Evolutionary conservation across 2,113 vertebrate genomes (phyloP).

Genomic region (Gambusia affinis): DNA sequence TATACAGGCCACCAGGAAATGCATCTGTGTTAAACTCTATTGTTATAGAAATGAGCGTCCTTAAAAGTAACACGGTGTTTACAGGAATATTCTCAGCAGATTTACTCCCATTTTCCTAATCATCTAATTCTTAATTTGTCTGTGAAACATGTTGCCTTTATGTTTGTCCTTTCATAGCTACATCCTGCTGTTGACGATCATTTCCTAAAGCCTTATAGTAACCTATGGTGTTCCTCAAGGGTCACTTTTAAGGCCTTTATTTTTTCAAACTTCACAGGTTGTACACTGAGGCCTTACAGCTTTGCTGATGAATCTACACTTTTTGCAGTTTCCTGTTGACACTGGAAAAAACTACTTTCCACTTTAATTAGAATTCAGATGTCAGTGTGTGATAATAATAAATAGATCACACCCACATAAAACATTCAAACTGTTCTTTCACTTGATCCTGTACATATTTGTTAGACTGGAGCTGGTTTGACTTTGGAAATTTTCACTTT

Average conservation of each 20-base stretch:
- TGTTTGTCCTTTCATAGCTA: background rate
- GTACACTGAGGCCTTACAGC: background rate
- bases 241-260: background rate
- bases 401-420: background rate
- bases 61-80: background rate
- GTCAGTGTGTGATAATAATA: background rate
- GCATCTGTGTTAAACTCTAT: too few species aligned
- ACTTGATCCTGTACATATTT: too few species aligned
- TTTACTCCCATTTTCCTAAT: background rate
- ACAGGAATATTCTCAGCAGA: background rate
- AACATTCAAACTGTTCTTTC: background rate
- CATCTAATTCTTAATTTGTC: background rate
- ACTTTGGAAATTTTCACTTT: too few species aligned
- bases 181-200: background rate
- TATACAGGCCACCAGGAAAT: background rate
- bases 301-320: background rate
- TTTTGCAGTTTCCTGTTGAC: background rate
- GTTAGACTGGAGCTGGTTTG: too few species aligned
- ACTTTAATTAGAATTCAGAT: background rate
- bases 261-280: background rate
- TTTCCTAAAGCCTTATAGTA: background rate
- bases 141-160: background rate
- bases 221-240: background rate
- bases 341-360: background rate
- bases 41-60: background rate